Percentiles rank a stretch among this genome's conserved stretches.
phyloP scores from a whole-genome alignment of 1,140 invertebrate genomes.

The Lysiphlebus fabarum region DNA sequence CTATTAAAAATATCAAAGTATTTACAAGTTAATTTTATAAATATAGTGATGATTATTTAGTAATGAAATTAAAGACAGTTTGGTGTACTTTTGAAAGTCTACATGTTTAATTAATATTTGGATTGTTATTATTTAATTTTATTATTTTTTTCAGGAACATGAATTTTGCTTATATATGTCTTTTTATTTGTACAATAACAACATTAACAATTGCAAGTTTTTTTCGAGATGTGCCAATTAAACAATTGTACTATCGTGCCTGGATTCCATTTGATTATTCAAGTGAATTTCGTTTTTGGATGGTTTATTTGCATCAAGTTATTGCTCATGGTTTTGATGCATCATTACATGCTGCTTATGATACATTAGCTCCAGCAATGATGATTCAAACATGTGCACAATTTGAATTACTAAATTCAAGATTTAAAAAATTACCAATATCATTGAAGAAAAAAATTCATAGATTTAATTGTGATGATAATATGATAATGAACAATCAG shows the following conservation, averaged over 20 bases:
- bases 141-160: not conserved
- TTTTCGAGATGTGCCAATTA: constrained; percentile 2
- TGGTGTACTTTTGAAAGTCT: too few relatives aligned
- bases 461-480: not conserved
- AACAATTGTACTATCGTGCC: constrained; percentile 3
- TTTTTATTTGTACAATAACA: constrained; percentile 6
- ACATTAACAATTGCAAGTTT: not conserved
- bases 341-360: constrained; percentile 7
- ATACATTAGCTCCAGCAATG: constrained; percentile 14
- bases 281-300: not conserved
- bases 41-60: too few relatives aligned
- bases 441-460: not conserved
- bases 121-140: not conserved
- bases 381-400: constrained; percentile 16
- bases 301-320: constrained; percentile 1
- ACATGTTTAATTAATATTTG: not conserved
- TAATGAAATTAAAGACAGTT: too few relatives aligned
- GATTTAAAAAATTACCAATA: constrained; percentile 2
- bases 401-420: constrained; percentile 8
- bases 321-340: constrained; percentile 8
- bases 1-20: too few relatives aligned
- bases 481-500: not conserved
- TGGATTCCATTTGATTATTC: constrained; percentile 12
- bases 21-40: too few relatives aligned
- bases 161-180: constrained; percentile 1